A percentile compares a stretch with the other conserved stretches of the same genome.
These are phyloP conservation scores for Galleria mellonella DNA, from an alignment of 1,140 invertebrate genomes.

Conservation along the genomic window DNA sequence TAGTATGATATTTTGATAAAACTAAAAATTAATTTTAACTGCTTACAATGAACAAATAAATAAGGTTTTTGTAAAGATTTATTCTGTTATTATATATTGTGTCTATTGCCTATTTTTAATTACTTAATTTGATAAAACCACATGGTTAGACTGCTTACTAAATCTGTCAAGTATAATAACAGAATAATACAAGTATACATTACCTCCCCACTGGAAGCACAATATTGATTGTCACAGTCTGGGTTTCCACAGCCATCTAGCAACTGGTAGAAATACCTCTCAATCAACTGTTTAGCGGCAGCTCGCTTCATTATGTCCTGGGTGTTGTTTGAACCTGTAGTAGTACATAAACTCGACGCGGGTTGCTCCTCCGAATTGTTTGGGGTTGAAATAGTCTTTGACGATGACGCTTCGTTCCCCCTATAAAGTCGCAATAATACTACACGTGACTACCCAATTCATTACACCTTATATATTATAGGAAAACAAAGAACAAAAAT, in stretches of 20 bases:
- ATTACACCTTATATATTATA: conserved; percentile 11
- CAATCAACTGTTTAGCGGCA: conserved; percentile 90
- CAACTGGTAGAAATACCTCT: conserved; percentile 94
- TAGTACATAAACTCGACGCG: conserved; percentile 44
- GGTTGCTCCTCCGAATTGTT: conserved; percentile 37
- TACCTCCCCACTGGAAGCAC: conserved; percentile 91
- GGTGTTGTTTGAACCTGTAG: conserved; percentile 28
- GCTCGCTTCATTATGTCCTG: conserved; percentile 89
- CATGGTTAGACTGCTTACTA: no score
- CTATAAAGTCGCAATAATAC: conserved; percentile 24
- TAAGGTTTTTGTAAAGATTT: no score
- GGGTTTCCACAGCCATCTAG: conserved; percentile 92
- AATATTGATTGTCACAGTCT: conserved; percentile 88
- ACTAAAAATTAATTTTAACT: no score
- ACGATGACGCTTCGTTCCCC: conserved; percentile 72
- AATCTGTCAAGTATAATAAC: background rate
- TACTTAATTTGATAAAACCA: no score
- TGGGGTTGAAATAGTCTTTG: conserved; percentile 53
- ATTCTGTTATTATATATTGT: no score
- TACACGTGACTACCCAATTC: conserved; percentile 9
- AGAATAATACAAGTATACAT: conserved; percentile 6
- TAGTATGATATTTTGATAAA: no score
- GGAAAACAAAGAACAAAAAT: conserved; percentile 55
- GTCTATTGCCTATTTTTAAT: no score
- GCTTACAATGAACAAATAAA: no score